Percentiles rank a stretch among this genome's conserved stretches.
These are phyloP conservation scores for Epinephelus malabaricus DNA, from an alignment of 2,797 vertebrate species.

Conservation along the genomic window DNA sequence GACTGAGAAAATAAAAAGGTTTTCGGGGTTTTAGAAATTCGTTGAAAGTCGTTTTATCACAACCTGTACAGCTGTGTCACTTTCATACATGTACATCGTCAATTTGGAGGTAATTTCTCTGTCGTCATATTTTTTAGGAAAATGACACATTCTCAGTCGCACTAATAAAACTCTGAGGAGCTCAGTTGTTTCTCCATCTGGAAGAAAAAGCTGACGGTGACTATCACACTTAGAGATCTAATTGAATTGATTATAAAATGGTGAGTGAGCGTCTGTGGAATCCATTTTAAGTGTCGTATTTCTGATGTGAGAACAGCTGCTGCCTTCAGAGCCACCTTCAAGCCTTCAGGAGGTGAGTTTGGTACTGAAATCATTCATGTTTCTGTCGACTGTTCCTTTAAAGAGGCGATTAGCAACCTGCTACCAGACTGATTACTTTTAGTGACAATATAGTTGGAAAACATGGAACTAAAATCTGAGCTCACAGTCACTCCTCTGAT, in stretches of 20 bases:
- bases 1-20: background rate
- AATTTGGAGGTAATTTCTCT: background rate
- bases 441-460: conserved; percentile 19
- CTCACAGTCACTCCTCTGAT: conserved; percentile 22
- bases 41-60: no score
- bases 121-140: background rate
- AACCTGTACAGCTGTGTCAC: background rate
- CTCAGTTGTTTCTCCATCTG: background rate
- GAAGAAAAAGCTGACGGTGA: background rate
- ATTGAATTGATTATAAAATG: background rate
- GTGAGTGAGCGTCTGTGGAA: background rate
- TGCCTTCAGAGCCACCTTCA: background rate
- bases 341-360: conserved; percentile 20
- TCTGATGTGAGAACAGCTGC: conserved; percentile 6
- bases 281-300: background rate
- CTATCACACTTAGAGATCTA: background rate
- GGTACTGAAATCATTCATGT: conserved; percentile 22
- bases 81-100: background rate
- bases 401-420: conserved; percentile 19
- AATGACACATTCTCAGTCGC: background rate
- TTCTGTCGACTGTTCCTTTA: conserved; percentile 21
- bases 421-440: conserved; percentile 22
- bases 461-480: conserved; percentile 4
- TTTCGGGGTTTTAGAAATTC: no score
- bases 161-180: background rate